Evolutionary conservation across 2,797 vertebrate genomes (phyloP).

Genomic region (Cirrhinus molitorella): DNA sequence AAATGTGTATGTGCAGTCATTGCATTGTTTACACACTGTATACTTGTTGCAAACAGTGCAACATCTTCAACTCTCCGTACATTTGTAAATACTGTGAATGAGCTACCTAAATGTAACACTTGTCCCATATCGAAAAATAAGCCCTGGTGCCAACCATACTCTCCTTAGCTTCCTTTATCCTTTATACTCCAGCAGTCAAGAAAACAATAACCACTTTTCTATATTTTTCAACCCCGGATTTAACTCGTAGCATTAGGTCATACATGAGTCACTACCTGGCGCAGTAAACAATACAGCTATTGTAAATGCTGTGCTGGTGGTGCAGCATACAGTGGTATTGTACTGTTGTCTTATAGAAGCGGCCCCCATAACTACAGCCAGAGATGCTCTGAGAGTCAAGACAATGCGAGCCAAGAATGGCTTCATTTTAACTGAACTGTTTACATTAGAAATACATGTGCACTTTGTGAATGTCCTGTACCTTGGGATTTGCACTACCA

Average conservation of each 20-base stretch:
- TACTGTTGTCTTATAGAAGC: constrained; percentile 61
- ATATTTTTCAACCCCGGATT: constrained; percentile 63
- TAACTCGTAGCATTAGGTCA: constrained; percentile 75
- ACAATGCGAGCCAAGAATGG: constrained; percentile 33
- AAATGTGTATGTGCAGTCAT: no score
- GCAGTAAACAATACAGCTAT: constrained; percentile 77
- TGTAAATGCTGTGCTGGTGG: constrained; percentile 73
- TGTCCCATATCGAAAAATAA: neutral
- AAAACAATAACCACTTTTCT: constrained; percentile 55
- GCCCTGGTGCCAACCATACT: constrained; percentile 22
- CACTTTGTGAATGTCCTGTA: neutral
- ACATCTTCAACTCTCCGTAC: neutral
- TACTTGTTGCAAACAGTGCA: neutral
- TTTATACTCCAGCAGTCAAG: constrained; percentile 11
- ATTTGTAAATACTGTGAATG: neutral
- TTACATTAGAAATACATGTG: constrained; percentile 22
- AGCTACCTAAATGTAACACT: neutral
- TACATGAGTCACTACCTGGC: constrained; percentile 82
- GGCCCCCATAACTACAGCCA: constrained; percentile 60
- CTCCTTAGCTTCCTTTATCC: constrained; percentile 28
- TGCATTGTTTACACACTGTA: neutral
- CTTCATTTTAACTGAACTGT: constrained; percentile 31
- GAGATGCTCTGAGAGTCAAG: constrained; percentile 50
- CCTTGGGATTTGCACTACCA: no score
- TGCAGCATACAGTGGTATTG: constrained; percentile 76